Conservation (phyloP, 2,797 vertebrate species). For the Lepilemur ruficaudatus region DNA sequence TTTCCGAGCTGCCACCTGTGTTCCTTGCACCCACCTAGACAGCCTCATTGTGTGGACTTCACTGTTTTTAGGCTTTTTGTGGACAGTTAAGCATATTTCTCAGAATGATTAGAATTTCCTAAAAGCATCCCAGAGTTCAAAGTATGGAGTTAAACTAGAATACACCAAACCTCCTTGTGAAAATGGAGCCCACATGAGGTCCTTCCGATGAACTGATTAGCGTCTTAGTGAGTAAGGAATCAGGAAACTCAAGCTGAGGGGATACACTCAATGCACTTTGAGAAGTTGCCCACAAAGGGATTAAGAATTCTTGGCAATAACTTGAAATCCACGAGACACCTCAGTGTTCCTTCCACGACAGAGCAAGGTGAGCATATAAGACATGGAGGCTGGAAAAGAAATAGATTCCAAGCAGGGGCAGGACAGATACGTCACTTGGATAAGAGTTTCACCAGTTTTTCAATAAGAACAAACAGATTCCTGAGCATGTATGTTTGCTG, state of each 20-base stretch:
- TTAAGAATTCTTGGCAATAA: neutral
- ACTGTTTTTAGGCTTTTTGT: too few species aligned
- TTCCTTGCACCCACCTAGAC: neutral
- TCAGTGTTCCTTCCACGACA: neutral
- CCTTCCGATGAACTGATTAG: neutral
- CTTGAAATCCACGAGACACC: neutral
- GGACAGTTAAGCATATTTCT: too few species aligned
- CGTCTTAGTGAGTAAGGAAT: neutral
- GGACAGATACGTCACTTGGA: accelerated
- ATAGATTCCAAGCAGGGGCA: neutral
- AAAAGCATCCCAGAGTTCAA: too few species aligned
- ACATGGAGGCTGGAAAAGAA: neutral
- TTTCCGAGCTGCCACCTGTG: too few species aligned
- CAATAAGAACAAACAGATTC: too few species aligned
- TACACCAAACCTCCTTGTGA: neutral
- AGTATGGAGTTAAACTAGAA: neutral
- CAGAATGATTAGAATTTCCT: neutral
- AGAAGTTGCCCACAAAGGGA: neutral
- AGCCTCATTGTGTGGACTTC: neutral
- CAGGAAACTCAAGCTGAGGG: neutral
- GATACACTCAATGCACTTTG: too few species aligned
- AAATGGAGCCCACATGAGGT: neutral
- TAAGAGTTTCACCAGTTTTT: neutral
- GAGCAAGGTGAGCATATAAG: too few species aligned
- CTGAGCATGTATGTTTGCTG: neutral